A percentile compares a stretch with the other conserved stretches of the same genome.
Conservation (phyloP, 2,888 invertebrate genomes). For the Rhodophaea formosa region DNA sequence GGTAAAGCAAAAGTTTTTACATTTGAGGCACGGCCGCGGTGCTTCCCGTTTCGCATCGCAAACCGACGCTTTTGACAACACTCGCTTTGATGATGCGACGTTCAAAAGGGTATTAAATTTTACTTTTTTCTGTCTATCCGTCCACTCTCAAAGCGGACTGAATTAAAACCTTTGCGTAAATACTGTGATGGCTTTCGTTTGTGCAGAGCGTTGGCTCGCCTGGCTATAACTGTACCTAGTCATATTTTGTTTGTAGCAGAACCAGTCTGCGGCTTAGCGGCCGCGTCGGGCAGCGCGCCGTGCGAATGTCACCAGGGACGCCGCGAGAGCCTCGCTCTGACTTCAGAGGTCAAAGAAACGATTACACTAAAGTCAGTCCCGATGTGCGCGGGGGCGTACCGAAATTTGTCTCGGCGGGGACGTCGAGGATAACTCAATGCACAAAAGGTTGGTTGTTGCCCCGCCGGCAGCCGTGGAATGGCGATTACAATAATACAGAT, state of each 20-base stretch:
- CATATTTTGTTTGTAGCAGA: conserved; percentile 31
- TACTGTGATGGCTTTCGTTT: conserved; percentile 44
- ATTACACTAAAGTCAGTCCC: conserved; percentile 52
- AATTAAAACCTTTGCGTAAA: conserved; percentile 62
- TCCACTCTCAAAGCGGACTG: conserved; percentile 47
- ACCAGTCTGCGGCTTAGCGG: conserved; percentile 44
- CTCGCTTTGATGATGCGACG: conserved; percentile 70
- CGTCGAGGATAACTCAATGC: conserved; percentile 59
- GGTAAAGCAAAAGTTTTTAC: conserved; percentile 76
- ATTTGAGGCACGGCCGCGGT: conserved; percentile 64
- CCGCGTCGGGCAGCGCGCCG: conserved; percentile 34
- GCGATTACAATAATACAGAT: conserved; percentile 22
- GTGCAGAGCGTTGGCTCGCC: conserved; percentile 27
- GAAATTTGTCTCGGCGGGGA: conserved; percentile 61
- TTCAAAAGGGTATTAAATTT: conserved; percentile 68
- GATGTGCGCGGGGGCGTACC: conserved; percentile 59
- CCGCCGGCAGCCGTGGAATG: conserved; percentile 37
- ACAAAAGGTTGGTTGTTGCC: conserved; percentile 54
- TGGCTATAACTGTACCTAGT: conserved; percentile 18
- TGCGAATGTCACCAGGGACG: conserved; percentile 60
- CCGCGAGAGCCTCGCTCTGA: conserved; percentile 25
- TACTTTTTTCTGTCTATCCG: conserved; percentile 60
- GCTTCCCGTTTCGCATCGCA: conserved; percentile 66
- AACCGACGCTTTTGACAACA: conserved; percentile 72
- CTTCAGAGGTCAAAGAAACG: conserved; percentile 65